Percentiles rank a stretch among this genome's conserved stretches.
phyloP scores from a whole-genome alignment of 2,888 invertebrate genomes.

The Eueremaeus valkanovi region DNA sequence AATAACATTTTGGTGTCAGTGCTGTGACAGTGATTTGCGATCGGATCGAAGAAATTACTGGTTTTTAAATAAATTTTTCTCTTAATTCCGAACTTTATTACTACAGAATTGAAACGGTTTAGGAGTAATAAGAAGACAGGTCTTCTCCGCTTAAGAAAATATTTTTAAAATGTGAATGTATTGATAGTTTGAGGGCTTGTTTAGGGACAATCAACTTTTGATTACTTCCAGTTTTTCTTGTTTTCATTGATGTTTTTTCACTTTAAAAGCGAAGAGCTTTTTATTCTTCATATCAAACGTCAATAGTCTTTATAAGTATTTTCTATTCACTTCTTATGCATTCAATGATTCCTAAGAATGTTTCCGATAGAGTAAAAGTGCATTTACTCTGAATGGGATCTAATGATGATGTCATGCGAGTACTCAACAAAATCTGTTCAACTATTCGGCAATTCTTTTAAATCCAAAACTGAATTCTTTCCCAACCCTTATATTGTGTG shows the following conservation, averaged over 20 bases:
- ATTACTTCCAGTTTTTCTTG: slow-evolving; percentile 33
- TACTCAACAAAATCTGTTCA: not conserved
- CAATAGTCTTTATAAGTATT: slow-evolving; percentile 9
- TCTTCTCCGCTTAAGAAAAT: not conserved
- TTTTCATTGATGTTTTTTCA: slow-evolving; percentile 28
- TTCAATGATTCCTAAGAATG: not conserved
- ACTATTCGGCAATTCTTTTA: not conserved
- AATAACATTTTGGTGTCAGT: too few relatives aligned
- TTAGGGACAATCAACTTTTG: slow-evolving; percentile 1
- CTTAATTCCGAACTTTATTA: not conserved
- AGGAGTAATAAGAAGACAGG: not conserved
- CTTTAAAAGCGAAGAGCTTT: not conserved
- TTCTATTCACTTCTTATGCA: not conserved
- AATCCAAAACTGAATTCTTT: not conserved
- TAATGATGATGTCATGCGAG: not conserved
- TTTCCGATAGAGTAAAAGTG: slow-evolving; percentile 12
- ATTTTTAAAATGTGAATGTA: not conserved
- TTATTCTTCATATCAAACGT: not conserved
- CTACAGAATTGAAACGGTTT: not conserved
- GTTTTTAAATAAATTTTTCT: not conserved
- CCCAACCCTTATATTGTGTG: slow-evolving; percentile 1
- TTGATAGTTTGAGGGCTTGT: not conserved
- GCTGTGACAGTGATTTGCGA: too few relatives aligned
- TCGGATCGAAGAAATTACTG: not conserved
- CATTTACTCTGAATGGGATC: slow-evolving; percentile 13